Base-by-base conservation (phyloP, 2,888 invertebrate species). In the Andrena fulva region DNA sequence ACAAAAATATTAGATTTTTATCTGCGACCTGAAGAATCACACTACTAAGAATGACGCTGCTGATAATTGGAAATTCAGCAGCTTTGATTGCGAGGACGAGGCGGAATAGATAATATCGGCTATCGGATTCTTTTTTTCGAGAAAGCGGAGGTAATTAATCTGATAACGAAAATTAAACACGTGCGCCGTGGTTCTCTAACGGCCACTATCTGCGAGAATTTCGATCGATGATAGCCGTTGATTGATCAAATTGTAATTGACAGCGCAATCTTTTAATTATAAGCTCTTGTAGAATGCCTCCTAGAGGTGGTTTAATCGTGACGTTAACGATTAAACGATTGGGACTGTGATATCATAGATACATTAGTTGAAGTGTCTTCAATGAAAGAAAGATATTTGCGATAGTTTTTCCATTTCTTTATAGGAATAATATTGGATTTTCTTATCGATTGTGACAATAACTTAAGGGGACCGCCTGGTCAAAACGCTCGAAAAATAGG, bases 211-310 rank as follows among this genome's bases (percentile, higher is more conserved):
- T 24, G 24, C 10, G n/a, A 31, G 31, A 59, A 50, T 77, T 63
- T 59, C n/a, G 12, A 59, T 77, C 12, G 59, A 64, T 67, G 33
- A 48, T 27, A 29, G 33, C n/a, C 4, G 16, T 0, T 12, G 16
- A 54, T 71, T 4, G 3, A 54, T 52, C 0, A 8, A 42, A 56
- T 48, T 80, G 35, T 42, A 67, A 54, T 50, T 2, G 50, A 24
- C 48, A 71, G n/a, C 56, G 31, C 56, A 79, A 79, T 79, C 66
- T 70, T 66, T 70, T 79, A 69, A 77, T 70, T 70, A 77, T 31
- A n/a, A 2, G 7, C 33, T 48, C 67, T 62, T 63, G 12, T 64
- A 48, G 48, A 77, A 52, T 20, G 52, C 10, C 5, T 0, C 1
- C 12, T 33, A 64, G 66, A 59, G 2, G 27, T 20, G 35, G 35